Conservation (phyloP, 1,140 invertebrate genomes). For the Mesaphorura yosii region DNA sequence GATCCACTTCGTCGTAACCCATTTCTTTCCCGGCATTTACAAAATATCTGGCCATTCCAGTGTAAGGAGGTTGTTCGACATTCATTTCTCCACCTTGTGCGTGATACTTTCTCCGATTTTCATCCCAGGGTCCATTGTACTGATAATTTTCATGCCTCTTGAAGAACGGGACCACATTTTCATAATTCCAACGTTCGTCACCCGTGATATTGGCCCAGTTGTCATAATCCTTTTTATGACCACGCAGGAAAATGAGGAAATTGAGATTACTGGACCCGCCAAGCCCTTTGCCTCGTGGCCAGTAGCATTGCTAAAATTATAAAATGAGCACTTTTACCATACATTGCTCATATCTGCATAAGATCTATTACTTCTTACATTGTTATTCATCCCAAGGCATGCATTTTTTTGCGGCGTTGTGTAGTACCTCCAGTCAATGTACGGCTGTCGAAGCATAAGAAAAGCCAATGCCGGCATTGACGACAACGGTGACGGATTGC, state of each 20-base stretch:
- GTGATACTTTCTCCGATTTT: slow-evolving; percentile 3
- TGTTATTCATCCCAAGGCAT: slow-evolving; percentile 16
- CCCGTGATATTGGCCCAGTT: slow-evolving; percentile 12
- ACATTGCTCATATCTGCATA: background rate
- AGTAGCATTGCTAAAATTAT: slow-evolving; percentile 42
- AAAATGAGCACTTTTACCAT: background rate
- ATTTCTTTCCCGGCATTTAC: slow-evolving; percentile 50
- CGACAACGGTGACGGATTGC: slow-evolving; percentile 30
- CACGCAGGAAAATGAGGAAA: slow-evolving; percentile 5
- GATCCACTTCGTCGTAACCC: slow-evolving; percentile 52
- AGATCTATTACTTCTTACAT: background rate
- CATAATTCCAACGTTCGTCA: slow-evolving; percentile 7
- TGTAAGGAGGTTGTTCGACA: slow-evolving; percentile 3
- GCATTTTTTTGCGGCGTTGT: slow-evolving; percentile 29
- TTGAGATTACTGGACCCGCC: slow-evolving; percentile 54
- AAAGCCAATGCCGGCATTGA: slow-evolving; percentile 20
- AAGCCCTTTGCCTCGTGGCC: slow-evolving; percentile 61
- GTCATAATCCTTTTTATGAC: slow-evolving; percentile 5
- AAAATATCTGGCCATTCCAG: slow-evolving; percentile 11
- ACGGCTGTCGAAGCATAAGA: slow-evolving; percentile 16
- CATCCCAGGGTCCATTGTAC: background rate
- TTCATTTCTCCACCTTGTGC: slow-evolving; percentile 7
- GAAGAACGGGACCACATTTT: slow-evolving; percentile 8
- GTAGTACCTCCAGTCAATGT: slow-evolving; percentile 18
- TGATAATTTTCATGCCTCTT: slow-evolving; percentile 8